A percentile compares a stretch with the other conserved stretches of the same genome.
Evolutionary conservation across 2,888 invertebrate species (phyloP).

Genomic region (Diadromus collaris): DNA sequence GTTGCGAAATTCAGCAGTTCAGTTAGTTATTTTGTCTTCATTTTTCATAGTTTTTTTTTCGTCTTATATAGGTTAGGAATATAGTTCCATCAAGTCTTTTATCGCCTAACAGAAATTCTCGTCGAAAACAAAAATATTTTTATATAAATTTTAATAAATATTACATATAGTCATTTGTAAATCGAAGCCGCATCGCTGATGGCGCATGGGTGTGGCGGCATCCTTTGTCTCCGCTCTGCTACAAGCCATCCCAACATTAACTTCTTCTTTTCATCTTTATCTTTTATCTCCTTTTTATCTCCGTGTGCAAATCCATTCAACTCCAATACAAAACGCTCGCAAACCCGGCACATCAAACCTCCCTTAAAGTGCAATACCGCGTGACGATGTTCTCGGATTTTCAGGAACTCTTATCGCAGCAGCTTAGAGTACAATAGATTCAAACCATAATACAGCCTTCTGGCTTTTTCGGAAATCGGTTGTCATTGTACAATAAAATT

Average conservation of each 20-base stretch:
- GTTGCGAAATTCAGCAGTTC: too few relatives aligned
- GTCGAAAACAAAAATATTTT: too few relatives aligned
- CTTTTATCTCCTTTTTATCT: slow-evolving; percentile 1
- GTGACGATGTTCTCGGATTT: slow-evolving; percentile 42
- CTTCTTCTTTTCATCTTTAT: slow-evolving; percentile 8
- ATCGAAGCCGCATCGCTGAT: slow-evolving; percentile 30
- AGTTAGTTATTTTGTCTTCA: too few relatives aligned
- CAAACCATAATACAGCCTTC: not conserved
- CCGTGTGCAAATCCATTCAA: slow-evolving; percentile 33
- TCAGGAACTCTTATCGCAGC: slow-evolving; percentile 47
- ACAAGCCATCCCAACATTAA: not conserved
- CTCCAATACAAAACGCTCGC: slow-evolving; percentile 8
- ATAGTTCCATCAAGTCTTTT: too few relatives aligned
- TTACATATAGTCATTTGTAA: slow-evolving; percentile 30
- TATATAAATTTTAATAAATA: too few relatives aligned
- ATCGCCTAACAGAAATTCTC: too few relatives aligned
- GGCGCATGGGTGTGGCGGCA: slow-evolving; percentile 37
- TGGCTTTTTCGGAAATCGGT: slow-evolving; percentile 20
- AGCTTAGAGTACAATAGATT: slow-evolving; percentile 16
- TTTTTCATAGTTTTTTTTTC: too few relatives aligned
- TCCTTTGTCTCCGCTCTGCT: slow-evolving; percentile 36
- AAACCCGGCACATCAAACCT: not conserved
- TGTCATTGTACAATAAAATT: slow-evolving; percentile 22
- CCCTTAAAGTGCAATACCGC: slow-evolving; percentile 33
- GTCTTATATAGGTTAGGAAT: too few relatives aligned